A percentile compares a stretch with the other conserved stretches of the same genome.
phyloP scores from a whole-genome alignment of 2,888 invertebrate genomes.

The Agrilus mali region DNA sequence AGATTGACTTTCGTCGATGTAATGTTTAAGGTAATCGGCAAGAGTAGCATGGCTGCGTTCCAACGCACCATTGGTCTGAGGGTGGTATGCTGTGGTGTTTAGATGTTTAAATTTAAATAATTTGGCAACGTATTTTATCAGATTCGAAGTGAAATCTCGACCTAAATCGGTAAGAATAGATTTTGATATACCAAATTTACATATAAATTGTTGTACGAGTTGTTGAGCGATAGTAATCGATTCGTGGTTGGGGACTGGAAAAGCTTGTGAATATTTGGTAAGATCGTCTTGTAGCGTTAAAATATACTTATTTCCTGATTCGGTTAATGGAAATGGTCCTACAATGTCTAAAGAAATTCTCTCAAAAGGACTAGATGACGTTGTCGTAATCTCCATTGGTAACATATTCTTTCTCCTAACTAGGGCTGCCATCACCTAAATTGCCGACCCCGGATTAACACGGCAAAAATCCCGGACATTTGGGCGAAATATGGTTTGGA shows the following conservation, averaged over 20 bases:
- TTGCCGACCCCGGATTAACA: no score
- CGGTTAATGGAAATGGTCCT: slow-evolving; percentile 18
- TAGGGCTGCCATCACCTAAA: no score
- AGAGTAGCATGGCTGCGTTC: no score
- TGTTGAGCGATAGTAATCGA: slow-evolving; percentile 18
- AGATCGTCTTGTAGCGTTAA: slow-evolving; percentile 19
- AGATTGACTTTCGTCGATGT: slow-evolving; percentile 19
- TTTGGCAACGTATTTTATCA: slow-evolving; percentile 18
- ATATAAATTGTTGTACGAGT: slow-evolving; percentile 16
- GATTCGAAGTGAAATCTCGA: slow-evolving; percentile 13
- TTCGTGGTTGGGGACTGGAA: slow-evolving; percentile 14
- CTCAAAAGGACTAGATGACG: slow-evolving; percentile 19
- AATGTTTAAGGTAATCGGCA: slow-evolving; percentile 25
- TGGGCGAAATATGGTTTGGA: no score
- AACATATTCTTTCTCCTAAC: slow-evolving; percentile 10
- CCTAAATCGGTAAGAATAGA: slow-evolving; percentile 14
- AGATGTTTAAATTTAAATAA: slow-evolving; percentile 22
- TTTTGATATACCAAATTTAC: slow-evolving; percentile 14
- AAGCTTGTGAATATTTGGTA: slow-evolving; percentile 19
- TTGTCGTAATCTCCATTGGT: slow-evolving; percentile 22
- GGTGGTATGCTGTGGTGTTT: slow-evolving; percentile 19
- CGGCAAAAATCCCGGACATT: no score
- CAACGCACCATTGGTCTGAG: no score
- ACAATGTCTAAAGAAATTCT: slow-evolving; percentile 22
- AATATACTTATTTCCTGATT: slow-evolving; percentile 17